phyloP scores from a whole-genome alignment of 2,888 invertebrate species.

The Hoplodrina ambigua region DNA sequence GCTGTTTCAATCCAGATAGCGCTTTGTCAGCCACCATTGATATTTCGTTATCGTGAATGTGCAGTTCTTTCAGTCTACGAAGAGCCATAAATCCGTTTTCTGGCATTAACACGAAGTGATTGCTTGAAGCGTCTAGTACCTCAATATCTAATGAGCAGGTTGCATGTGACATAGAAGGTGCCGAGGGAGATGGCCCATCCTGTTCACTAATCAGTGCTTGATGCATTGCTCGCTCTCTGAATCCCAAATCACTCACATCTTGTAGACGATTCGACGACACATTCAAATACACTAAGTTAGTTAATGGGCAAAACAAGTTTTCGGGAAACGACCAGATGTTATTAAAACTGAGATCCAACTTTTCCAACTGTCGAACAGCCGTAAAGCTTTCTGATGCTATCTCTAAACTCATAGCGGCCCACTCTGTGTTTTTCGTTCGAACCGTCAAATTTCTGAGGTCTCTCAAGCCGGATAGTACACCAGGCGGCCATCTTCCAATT shows the following conservation, averaged over 20 bases:
- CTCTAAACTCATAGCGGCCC: conserved; percentile 96
- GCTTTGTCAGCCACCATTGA: conserved; percentile 96
- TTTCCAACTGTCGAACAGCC: conserved; percentile 94
- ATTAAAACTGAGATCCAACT: conserved; percentile 96
- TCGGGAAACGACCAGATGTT: conserved; percentile 97
- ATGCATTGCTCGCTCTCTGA: conserved; percentile 93
- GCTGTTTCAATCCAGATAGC: conserved; percentile 94
- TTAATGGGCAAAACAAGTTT: conserved; percentile 95
- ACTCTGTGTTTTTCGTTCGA: conserved; percentile 95
- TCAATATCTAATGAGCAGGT: conserved; percentile 95
- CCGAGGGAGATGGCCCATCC: conserved; percentile 85
- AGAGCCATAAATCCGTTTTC: conserved; percentile 95
- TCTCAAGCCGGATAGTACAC: conserved; percentile 94
- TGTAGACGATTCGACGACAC: conserved; percentile 96
- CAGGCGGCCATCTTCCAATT: conserved; percentile 95
- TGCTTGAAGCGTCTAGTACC: conserved; percentile 95
- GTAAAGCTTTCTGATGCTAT: conserved; percentile 95
- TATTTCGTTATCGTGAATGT: conserved; percentile 96
- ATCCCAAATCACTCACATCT: conserved; percentile 96
- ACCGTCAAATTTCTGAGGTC: conserved; percentile 96
- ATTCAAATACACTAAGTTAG: conserved; percentile 95
- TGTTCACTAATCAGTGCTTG: conserved; percentile 92
- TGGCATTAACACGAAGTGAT: conserved; percentile 96
- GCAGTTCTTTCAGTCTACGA: conserved; percentile 94
- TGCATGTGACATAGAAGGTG: conserved; percentile 82